These are phyloP conservation scores for Remorina albescens DNA, from an alignment of 2,797 vertebrate species.

Conservation along the genomic window DNA sequence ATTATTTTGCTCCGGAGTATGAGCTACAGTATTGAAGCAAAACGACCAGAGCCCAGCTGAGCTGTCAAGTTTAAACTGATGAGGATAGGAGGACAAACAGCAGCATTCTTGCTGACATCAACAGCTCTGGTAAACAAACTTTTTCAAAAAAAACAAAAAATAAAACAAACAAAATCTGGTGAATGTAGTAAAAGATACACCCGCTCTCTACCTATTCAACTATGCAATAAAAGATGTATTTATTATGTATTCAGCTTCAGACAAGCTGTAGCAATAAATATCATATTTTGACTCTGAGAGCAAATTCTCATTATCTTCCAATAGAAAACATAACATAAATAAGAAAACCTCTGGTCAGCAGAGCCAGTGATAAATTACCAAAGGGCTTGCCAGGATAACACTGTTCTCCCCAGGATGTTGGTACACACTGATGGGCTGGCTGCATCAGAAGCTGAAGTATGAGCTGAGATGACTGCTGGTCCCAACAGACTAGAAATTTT, in stretches of 20 bases:
- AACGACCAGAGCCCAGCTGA: neutral
- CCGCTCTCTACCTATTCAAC: neutral
- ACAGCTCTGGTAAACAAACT: neutral
- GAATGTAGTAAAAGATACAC: neutral
- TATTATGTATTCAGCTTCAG: neutral
- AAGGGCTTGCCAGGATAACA: neutral
- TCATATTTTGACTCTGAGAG: too few relatives aligned
- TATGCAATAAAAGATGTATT: neutral
- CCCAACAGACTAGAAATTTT: neutral
- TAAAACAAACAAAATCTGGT: too few relatives aligned
- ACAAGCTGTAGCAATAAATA: neutral
- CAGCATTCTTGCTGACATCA: neutral
- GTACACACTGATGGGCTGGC: neutral
- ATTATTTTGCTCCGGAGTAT: neutral
- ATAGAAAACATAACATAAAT: too few relatives aligned
- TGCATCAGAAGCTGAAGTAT: neutral
- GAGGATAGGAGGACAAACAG: neutral
- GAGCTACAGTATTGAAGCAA: neutral
- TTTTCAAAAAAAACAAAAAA: too few relatives aligned
- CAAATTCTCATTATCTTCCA: too few relatives aligned
- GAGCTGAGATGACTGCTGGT: neutral
- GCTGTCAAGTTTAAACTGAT: neutral
- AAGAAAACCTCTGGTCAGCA: neutral
- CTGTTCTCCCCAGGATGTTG: neutral
- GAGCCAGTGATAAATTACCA: neutral